These are phyloP conservation scores for Camponotus pennsylvanicus DNA, from an alignment of 1,140 invertebrate genomes.

Conservation along the genomic window DNA sequence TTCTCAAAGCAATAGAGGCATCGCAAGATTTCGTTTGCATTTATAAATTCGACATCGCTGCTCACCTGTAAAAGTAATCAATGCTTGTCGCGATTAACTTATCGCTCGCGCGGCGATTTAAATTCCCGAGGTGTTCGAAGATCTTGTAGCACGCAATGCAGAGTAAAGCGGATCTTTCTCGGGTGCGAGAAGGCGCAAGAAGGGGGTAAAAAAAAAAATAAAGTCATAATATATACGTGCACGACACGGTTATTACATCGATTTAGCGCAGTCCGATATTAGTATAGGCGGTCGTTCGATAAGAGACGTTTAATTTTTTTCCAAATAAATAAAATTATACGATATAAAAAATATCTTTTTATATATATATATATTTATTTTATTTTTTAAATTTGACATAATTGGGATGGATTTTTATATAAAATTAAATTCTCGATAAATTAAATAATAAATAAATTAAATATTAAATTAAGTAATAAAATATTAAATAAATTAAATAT, in stretches of 20 bases:
- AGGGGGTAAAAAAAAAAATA: neutral
- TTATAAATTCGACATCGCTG: neutral
- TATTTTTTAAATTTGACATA: too few relatives aligned
- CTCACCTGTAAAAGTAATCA: slow-evolving; percentile 39
- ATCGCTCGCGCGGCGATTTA: slow-evolving; percentile 17
- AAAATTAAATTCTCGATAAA: too few relatives aligned
- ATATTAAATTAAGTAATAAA: too few relatives aligned
- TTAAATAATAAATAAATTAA: too few relatives aligned
- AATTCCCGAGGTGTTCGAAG: neutral
- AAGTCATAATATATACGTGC: too few relatives aligned
- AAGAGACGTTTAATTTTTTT: slow-evolving; percentile 18
- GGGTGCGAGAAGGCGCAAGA: neutral
- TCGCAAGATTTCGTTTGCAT: neutral
- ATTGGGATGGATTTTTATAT: too few relatives aligned
- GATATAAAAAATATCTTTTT: too few relatives aligned
- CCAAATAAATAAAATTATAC: neutral
- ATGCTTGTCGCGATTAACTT: slow-evolving; percentile 27
- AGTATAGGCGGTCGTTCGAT: neutral
- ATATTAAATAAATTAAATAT: too few relatives aligned
- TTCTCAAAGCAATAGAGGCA: neutral
- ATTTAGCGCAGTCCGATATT: neutral
- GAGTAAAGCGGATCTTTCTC: neutral
- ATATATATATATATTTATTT: too few relatives aligned
- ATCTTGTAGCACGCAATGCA: neutral
- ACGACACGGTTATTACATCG: neutral